Percentiles rank a stretch among this genome's conserved stretches.
Evolutionary conservation across 2,797 vertebrate genomes (phyloP).

Genomic region (Crenichthys baileyi): DNA sequence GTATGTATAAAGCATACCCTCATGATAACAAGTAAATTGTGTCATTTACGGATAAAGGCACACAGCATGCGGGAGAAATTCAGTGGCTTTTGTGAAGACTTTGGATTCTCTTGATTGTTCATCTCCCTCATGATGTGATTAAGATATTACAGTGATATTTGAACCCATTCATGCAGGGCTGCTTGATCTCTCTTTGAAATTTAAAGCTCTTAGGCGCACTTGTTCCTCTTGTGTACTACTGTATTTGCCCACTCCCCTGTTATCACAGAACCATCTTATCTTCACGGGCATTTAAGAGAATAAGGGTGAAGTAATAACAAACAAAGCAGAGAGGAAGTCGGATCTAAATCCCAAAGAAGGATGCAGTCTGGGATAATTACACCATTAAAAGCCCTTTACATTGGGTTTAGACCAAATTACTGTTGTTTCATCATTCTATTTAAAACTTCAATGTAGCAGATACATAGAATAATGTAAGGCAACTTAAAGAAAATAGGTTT

Average conservation of each 20-base stretch:
- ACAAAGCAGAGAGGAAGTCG: constrained; percentile 63
- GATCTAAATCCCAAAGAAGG: constrained; percentile 44
- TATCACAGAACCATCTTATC: constrained; percentile 77
- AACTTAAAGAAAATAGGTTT: background rate
- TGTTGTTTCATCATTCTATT: background rate
- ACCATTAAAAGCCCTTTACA: constrained; percentile 9
- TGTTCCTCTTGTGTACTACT: constrained; percentile 51
- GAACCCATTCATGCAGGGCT: constrained; percentile 29
- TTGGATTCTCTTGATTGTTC: constrained; percentile 28
- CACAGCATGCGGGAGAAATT: constrained; percentile 32
- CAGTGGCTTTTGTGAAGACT: constrained; percentile 24
- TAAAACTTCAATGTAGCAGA: background rate
- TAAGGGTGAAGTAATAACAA: constrained; percentile 73
- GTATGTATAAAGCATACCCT: constrained; percentile 42
- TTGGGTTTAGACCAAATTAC: constrained; percentile 1
- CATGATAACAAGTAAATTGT: constrained; percentile 51
- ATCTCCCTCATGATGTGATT: constrained; percentile 46
- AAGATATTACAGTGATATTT: constrained; percentile 18
- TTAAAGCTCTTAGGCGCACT: constrained; percentile 59
- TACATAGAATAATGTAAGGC: background rate
- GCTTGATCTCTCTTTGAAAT: constrained; percentile 62
- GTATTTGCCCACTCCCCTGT: constrained; percentile 58
- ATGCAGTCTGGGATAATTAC: constrained; percentile 61
- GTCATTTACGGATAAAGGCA: constrained; percentile 47
- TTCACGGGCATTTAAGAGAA: constrained; percentile 82